These are phyloP conservation scores for Oceanodroma leucorhoa DNA, from an alignment of 2,797 vertebrate genomes.

Conservation along the genomic window DNA sequence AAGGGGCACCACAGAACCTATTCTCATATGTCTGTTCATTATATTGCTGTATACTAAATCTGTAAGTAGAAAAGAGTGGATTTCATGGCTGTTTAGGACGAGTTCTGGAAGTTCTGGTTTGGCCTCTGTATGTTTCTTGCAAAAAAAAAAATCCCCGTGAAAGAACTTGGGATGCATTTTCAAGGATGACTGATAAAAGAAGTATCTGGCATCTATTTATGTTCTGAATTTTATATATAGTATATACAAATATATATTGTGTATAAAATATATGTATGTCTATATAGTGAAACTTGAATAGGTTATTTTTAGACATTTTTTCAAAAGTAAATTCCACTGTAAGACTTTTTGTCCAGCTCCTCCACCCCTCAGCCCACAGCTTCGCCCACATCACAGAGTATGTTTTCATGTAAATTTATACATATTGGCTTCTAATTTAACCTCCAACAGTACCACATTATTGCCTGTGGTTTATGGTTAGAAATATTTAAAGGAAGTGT, in stretches of 20 bases:
- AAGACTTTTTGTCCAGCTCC: neutral
- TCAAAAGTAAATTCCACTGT: neutral
- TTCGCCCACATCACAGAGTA: neutral
- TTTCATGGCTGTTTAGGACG: neutral
- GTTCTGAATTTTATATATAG: neutral
- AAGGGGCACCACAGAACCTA: neutral
- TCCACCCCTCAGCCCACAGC: neutral
- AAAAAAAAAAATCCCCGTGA: neutral
- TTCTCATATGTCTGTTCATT: neutral
- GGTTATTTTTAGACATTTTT: neutral
- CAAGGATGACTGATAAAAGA: neutral
- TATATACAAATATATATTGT: neutral
- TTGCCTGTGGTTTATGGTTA: conserved; percentile 68
- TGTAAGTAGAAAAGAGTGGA: neutral
- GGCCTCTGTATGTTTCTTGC: neutral
- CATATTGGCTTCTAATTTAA: conserved; percentile 24
- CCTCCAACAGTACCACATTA: conserved; percentile 53
- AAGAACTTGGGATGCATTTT: neutral
- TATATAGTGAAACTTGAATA: neutral
- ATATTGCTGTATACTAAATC: neutral
- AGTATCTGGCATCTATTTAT: neutral
- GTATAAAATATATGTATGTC: fast-evolving
- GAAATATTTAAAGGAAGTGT: conserved; percentile 45
- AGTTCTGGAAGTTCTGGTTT: neutral
- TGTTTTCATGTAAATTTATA: neutral